phyloP scores from a whole-genome alignment of 2,113 vertebrate genomes.

The Lynx canadensis region DNA sequence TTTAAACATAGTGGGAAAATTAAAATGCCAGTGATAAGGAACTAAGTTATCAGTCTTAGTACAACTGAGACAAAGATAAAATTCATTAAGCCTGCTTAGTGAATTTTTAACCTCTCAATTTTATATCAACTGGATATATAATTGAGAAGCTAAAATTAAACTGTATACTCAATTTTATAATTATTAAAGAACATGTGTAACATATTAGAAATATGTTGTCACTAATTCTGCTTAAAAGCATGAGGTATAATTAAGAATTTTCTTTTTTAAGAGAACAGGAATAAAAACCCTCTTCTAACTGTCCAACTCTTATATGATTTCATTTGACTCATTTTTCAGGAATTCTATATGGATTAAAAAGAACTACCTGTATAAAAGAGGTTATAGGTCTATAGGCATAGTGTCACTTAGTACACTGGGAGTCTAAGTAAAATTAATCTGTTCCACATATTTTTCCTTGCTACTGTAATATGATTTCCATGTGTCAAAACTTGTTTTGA shows the following conservation, averaged over 20 bases:
- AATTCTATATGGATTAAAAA: not conserved
- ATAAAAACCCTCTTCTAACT: not conserved
- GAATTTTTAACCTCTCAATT: constrained; percentile 25
- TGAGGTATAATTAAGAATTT: not conserved
- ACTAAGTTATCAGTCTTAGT: not conserved
- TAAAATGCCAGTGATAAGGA: not conserved
- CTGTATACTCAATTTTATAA: not conserved
- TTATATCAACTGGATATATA: not conserved
- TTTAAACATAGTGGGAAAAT: not conserved
- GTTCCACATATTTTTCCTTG: not conserved
- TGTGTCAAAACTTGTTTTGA: not conserved
- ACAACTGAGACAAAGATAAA: constrained; percentile 31
- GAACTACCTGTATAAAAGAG: not conserved
- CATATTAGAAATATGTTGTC: not conserved
- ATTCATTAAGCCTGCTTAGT: not conserved
- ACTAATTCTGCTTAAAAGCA: constrained; percentile 37
- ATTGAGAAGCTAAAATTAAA: constrained; percentile 16
- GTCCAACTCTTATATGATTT: not conserved
- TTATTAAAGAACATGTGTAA: constrained; percentile 25
- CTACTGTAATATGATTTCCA: not conserved
- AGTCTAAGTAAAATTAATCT: not conserved
- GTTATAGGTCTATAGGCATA: not conserved
- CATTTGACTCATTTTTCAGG: not conserved
- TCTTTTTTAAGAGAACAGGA: not conserved
- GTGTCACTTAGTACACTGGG: not conserved